Base-by-base conservation (phyloP, 1,140 invertebrate species). In the Oedothorax gibbosus region DNA sequence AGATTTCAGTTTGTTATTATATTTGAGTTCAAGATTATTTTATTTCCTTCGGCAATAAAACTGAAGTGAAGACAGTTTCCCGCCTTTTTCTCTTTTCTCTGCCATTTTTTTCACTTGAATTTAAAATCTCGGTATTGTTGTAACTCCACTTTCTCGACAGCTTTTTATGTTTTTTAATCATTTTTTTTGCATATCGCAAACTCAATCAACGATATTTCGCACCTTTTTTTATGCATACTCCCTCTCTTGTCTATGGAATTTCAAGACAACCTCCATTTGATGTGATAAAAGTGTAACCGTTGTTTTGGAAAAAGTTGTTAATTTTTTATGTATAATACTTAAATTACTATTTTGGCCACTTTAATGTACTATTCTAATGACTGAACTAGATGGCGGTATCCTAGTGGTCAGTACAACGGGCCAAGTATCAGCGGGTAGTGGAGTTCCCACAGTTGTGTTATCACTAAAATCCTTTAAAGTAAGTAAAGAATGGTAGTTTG, bases 1-100 rank as follows among this genome's bases (percentile, higher is more conserved):
- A 56, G 72, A 75, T 75, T 75, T 75, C 7, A 75, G 72, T 60
- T 75, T 75, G 53, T 75, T 75, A 75, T 75, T 75, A 75, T 75
- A 60, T 75, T 75, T 75, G 72, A 75, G 72, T 75, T 75, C 72
- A 15, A 75, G 72, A 75, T 75, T 75, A 75, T 75, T 75, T 75
- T 75, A 75, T 60, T 75, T 75, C 72, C 72, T 60, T 56, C 60
- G 72, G 72, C 72, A 75, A 75, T 57, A 56, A 21, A 14, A 21
- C 53, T 12, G 72, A 75, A 20, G 20, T 56, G 12, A 14, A 20
- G 20, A 12, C 51, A 75, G 72, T 75, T 75, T 57, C 54, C 14
- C 53, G 49, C 35, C 51, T 20, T 57, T 75, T 75, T 60, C 53
- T 15, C 72, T 73, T 35, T n/a, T 75, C 21, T 18, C 35, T 72